These are phyloP conservation scores for Isurus oxyrinchus DNA, from an alignment of 2,113 vertebrate genomes.

Conservation along the genomic window DNA sequence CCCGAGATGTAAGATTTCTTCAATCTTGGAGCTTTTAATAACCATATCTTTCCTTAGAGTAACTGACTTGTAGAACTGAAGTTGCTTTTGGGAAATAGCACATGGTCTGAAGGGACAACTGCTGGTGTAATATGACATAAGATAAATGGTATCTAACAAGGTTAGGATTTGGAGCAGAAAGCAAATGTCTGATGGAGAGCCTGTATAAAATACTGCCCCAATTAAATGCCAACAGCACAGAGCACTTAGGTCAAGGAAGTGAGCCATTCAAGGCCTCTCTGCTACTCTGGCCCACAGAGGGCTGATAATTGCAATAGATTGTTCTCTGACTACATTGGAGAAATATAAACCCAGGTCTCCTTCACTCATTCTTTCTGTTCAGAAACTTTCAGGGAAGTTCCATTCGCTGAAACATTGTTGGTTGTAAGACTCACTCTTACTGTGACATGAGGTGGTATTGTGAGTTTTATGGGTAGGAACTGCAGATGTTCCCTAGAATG, in stretches of 20 bases:
- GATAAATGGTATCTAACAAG: background rate
- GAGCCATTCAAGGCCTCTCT: background rate
- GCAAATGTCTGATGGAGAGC: background rate
- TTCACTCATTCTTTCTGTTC: background rate
- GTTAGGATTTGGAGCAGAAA: background rate
- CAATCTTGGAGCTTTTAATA: background rate
- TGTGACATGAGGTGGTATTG: background rate
- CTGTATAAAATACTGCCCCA: background rate
- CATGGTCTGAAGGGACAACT: background rate
- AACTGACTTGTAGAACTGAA: background rate
- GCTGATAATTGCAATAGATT: background rate
- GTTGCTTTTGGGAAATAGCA: background rate
- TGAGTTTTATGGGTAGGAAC: background rate
- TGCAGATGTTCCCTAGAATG: background rate
- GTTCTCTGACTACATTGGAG: background rate
- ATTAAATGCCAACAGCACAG: background rate
- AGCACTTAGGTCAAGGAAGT: background rate
- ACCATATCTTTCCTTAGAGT: background rate
- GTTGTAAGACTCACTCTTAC: background rate
- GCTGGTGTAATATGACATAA: background rate
- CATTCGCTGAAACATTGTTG: background rate
- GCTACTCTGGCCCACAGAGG: background rate
- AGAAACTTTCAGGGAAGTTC: background rate
- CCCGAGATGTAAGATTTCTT: background rate
- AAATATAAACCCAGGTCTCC: background rate